Percentiles rank a stretch among this genome's conserved stretches.
Evolutionary conservation across 2,113 vertebrate genomes (phyloP).

Genomic region (Salminus brasiliensis): DNA sequence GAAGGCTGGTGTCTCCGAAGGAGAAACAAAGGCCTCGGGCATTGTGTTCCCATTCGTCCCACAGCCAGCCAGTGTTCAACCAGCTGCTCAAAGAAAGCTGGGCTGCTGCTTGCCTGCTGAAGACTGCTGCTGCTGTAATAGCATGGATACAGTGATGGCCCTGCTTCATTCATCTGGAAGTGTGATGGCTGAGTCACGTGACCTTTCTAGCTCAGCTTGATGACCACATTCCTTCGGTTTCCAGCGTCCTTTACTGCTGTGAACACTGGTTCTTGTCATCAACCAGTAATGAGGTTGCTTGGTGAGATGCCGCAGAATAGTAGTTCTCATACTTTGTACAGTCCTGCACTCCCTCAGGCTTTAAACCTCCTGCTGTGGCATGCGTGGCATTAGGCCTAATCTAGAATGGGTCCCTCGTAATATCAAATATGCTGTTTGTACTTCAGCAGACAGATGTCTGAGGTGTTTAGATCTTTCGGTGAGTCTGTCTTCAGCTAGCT

Average conservation of each 20-base stretch:
- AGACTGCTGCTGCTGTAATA: background rate
- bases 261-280: background rate
- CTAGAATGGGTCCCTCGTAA: no score
- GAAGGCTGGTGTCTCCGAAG: constrained; percentile 21
- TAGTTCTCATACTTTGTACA: no score
- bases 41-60: background rate
- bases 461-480: no score
- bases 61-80: background rate
- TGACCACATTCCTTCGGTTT: background rate
- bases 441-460: no score
- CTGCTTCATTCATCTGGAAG: background rate
- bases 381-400: no score
- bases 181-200: background rate
- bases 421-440: no score
- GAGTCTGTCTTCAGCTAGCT: no score
- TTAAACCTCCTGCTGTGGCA: no score
- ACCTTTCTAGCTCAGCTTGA: background rate
- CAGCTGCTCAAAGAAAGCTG: background rate
- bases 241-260: no score
- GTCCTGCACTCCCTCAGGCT: no score
- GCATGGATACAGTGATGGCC: background rate
- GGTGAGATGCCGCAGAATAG: background rate
- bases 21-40: constrained; percentile 25
- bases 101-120: background rate
- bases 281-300: background rate